Percentiles rank a stretch among this genome's conserved stretches.
These are phyloP conservation scores for Camelus dromedarius DNA, from an alignment of 2,113 vertebrate species.

Conservation along the genomic window DNA sequence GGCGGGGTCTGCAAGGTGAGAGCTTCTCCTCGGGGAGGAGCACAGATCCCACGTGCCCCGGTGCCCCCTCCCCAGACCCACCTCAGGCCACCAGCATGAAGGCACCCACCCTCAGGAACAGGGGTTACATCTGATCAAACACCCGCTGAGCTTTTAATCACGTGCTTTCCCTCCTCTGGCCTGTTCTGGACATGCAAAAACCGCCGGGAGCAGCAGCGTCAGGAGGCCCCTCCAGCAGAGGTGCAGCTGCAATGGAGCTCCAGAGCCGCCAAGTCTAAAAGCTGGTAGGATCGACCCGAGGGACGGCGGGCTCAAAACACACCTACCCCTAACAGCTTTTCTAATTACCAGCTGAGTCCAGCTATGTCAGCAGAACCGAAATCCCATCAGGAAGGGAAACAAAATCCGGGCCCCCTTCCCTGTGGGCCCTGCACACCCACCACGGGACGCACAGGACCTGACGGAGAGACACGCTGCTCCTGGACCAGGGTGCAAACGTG, in stretches of 20 bases:
- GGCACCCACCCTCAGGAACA: neutral
- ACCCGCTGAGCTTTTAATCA: neutral
- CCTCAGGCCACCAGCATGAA: neutral
- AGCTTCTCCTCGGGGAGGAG: neutral
- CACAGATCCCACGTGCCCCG: neutral
- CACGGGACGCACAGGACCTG: neutral
- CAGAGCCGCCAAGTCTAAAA: too few relatives aligned
- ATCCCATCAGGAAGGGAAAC: neutral
- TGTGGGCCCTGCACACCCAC: too few relatives aligned
- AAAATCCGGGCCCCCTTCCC: neutral
- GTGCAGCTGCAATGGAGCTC: too few relatives aligned
- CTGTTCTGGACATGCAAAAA: neutral
- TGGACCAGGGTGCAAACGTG: accelerated
- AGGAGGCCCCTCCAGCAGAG: neutral
- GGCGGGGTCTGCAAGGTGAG: too few relatives aligned
- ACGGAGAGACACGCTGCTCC: accelerated
- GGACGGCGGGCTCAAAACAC: neutral
- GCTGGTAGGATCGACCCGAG: too few relatives aligned
- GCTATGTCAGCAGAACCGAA: neutral
- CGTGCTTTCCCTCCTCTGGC: neutral
- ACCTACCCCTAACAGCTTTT: neutral
- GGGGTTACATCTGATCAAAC: neutral
- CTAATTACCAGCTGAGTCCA: neutral
- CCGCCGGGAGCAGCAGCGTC: neutral
- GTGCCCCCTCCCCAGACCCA: neutral